Evolutionary conservation across 2,113 vertebrate species (phyloP), one percentile per base, ranked within the genome.

Genomic region (Castor canadensis): DNA sequence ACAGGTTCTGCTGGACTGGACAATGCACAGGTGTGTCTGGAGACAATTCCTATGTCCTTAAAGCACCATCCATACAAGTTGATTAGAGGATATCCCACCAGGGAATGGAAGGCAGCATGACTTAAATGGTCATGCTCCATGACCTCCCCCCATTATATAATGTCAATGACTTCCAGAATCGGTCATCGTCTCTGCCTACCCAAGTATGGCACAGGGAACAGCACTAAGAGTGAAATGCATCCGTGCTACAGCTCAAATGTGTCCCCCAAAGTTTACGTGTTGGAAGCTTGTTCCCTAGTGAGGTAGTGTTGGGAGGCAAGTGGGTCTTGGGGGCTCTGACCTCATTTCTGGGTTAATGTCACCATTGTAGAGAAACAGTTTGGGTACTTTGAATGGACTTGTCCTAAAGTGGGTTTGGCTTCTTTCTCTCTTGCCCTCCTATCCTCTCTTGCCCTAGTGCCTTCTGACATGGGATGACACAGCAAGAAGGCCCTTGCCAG

Each of bases 131-230:
- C 52, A 35, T 52, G 32, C 19, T n/a, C n/a, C n/a, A n/a, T n/a
- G n/a, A n/a, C n/a, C n/a, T n/a, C n/a, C n/a, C n/a, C n/a, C n/a
- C n/a, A n/a, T n/a, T n/a, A n/a, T n/a, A n/a, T n/a, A n/a, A n/a
- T 30, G 52, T n/a, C 47, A n/a, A 19, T n/a, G 47, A 52, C 75
- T n/a, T 22, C 75, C 20, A 45, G 16, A n/a, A 35, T n/a, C 47
- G 26, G 20, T 77, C 19, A 35, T n/a, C n/a, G n/a, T n/a, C n/a
- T n/a, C n/a, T n/a, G n/a, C n/a, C n/a, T n/a, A n/a, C n/a, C n/a
- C n/a, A n/a, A n/a, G n/a, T n/a, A n/a, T n/a, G n/a, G n/a, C n/a
- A 35, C 32, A 1, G 3, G 17, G 13, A 3, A 4, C 1, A 1
- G 1, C 35, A 40, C 47, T n/a, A 1, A 4, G 28, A 45, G 28